Base-by-base conservation (phyloP, 2,113 vertebrate genomes). In the Semnornis frantzii region DNA sequence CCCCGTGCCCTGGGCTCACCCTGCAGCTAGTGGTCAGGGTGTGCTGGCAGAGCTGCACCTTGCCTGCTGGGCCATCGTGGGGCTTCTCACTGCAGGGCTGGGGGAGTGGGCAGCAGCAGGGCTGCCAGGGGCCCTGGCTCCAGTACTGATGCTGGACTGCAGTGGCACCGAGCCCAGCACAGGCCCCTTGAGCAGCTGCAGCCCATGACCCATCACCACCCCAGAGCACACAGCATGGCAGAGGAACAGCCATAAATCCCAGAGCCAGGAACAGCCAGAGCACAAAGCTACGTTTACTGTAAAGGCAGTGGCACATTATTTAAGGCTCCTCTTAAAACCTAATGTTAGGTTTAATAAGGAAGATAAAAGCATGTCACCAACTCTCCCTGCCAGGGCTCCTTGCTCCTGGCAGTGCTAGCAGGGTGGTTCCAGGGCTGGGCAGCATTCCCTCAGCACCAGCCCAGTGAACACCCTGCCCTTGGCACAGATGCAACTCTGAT, bases 291-390 rank as follows among this genome's bases (percentile, higher is more conserved):
- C 81, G 85, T 81, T 74, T 55, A 60, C 84, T 77, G 82, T 70
- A 39, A 70, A 89, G 84, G 68, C 94, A 93, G 82, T 14, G 28
- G 68, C 94, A 87, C 34, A 6, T 94, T 94, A 92, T 94, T 94
- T 94, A 92, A 94, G 57, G 42, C 42, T 48, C 15, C 91, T 96
- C 82, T 95, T 95, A 96, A 95, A 96, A 94, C 79, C 78, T 95
- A 87, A 94, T 80, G 95, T 91, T 87, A 91, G 78, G 89, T 95
- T 94, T 94, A 93, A 94, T 85, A 92, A 93, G 71, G 78, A 75
- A 91, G 60, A 91, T 93, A 85, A 93, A 95, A 92, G 85, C 74
- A 7, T 28, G 55, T 68, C 87, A 80, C 87, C 48, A 44, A 78
- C 77, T 73, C 60, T 84, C 39, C 82, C 62, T 10, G 42, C 39